phyloP scores from a whole-genome alignment of 2,113 vertebrate genomes.

The Phalacrocorax pelagicus region DNA sequence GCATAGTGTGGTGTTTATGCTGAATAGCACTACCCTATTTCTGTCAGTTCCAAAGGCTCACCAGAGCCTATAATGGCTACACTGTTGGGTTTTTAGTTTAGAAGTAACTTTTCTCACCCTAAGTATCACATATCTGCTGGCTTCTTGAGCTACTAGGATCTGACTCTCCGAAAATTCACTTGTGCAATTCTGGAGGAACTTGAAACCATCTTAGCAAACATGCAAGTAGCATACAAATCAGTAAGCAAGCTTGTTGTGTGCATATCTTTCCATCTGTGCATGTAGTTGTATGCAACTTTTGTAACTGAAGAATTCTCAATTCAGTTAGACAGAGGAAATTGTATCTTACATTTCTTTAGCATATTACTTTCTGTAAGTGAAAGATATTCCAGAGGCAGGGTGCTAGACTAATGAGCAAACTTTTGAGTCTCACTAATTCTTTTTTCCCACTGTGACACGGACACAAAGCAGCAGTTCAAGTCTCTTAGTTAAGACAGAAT shows the following conservation, averaged over 20 bases:
- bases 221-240: neutral
- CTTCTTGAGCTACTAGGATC: neutral
- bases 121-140: neutral
- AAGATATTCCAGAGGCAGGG: neutral
- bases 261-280: neutral
- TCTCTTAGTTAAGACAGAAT: neutral
- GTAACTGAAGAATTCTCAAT: neutral
- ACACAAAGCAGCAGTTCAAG: neutral
- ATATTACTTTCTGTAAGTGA: neutral
- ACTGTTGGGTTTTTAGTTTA: rapidly evolving
- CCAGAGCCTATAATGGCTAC: neutral
- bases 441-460: neutral
- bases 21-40: neutral
- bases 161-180: neutral
- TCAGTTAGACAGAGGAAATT: neutral
- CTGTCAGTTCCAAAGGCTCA: neutral
- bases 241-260: neutral
- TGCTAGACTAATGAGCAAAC: neutral
- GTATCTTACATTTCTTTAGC: neutral
- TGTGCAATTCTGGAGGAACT: neutral
- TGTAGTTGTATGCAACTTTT: neutral
- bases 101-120: neutral
- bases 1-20: neutral
- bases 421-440: neutral
- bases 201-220: neutral